Evolutionary conservation across 1,140 invertebrate genomes (phyloP), one percentile per base, ranked within the genome.

Genomic region (Drosophila albomicans): DNA sequence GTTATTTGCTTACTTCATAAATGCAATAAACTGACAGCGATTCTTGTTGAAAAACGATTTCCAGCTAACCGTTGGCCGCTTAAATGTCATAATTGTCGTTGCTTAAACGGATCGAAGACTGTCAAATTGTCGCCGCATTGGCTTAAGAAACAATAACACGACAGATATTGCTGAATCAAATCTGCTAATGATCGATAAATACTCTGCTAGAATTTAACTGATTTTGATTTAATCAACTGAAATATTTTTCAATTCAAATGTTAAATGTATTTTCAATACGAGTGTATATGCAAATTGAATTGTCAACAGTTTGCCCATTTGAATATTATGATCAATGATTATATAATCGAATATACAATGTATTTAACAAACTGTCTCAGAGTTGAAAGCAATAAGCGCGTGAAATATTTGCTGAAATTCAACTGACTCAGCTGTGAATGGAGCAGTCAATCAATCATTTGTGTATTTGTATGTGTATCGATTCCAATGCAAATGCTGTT

Each of bases 21-120:
- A 59, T 77, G 81, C 81, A 78, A 70, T 84, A 71, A 85, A 74
- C 78, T 62, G 75, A 41, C 70, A 69, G 69, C 58, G 49, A 32
- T 67, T 68, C 49, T 58, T 46, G 54, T 45, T 15, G 20, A 65
- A 30, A 46, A 48, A 49, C 78, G 58, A 69, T 61, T 46, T 25
- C 51, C 30, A 46, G 45, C 46, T 11, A 25, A 66, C 66, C 52
- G 65, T 68, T 67, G 41, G 13, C 54, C 56, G 48, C 45, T 51
- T 52, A 74, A 74, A 67, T 74, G 65, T 68, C 41, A 74, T 62
- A 74, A 74, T 68, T 69, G 65, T 49, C 71, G 54, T 38, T 61
- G 48, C 71, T 46, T 68, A 68, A 68, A 62, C 49, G 65, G 71
- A 61, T 43, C 51, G 15, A 8, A 25, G 20, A 25, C 46, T 59